A percentile compares a stretch with the other conserved stretches of the same genome.
Evolutionary conservation across 2,113 vertebrate genomes (phyloP).

Genomic region (Orthonyx spaldingii): DNA sequence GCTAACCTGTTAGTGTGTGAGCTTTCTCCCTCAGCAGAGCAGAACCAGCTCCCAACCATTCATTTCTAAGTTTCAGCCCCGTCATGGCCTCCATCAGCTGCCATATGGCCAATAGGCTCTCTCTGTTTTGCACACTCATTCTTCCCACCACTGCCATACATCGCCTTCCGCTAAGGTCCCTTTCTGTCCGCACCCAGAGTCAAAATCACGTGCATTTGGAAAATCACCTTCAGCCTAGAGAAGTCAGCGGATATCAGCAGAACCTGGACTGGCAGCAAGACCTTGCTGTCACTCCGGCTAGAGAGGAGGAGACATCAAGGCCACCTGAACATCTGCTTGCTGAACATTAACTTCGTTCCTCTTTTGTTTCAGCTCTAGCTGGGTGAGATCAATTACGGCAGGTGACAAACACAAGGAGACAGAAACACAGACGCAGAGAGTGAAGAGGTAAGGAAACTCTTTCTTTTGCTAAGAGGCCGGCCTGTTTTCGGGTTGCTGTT

Average conservation of each 20-base stretch:
- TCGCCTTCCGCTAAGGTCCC: background rate
- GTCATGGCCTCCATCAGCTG: background rate
- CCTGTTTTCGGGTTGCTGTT: background rate
- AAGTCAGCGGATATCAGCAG: background rate
- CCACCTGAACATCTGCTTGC: background rate
- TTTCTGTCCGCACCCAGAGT: background rate
- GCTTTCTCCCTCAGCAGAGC: background rate
- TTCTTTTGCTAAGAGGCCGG: background rate
- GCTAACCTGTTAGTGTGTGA: background rate
- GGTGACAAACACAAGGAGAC: background rate
- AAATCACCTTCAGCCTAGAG: background rate
- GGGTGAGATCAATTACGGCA: constrained; percentile 1
- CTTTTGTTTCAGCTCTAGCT: constrained; percentile 12
- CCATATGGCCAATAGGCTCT: background rate
- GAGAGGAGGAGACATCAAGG: constrained; percentile 47
- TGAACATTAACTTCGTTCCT: background rate
- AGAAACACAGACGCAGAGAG: background rate
- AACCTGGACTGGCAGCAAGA: background rate
- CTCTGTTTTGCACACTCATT: background rate
- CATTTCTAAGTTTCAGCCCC: background rate
- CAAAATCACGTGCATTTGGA: background rate
- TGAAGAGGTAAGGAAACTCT: constrained; percentile 38
- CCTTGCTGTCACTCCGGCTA: background rate
- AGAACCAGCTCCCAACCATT: background rate
- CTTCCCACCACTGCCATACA: background rate